A percentile compares a stretch with the other conserved stretches of the same genome.
Conservation (phyloP, 2,113 vertebrate genomes). For the Eulemur rufifrons region DNA sequence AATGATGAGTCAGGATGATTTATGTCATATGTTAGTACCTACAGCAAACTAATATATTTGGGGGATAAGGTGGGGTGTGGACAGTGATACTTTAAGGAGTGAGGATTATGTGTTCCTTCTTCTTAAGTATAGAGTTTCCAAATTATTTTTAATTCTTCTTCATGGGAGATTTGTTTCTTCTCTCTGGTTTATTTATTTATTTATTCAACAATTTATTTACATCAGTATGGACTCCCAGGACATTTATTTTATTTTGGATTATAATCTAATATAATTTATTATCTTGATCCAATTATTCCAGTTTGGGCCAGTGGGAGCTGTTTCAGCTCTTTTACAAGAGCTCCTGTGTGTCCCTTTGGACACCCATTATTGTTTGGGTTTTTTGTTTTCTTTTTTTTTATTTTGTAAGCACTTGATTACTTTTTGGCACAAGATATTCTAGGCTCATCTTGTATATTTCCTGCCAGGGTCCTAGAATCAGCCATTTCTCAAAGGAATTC, state of each 20-base stretch:
- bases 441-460: neutral
- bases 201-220: neutral
- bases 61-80: neutral
- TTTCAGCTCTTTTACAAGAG: neutral
- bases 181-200: neutral
- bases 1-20: neutral
- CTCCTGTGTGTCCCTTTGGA: neutral
- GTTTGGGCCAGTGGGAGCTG: neutral
- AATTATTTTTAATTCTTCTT: neutral
- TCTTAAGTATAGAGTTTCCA: neutral
- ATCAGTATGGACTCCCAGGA: neutral
- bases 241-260: neutral
- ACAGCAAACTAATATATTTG: neutral
- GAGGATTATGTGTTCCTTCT: neutral
- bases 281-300: neutral
- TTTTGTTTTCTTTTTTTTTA: neutral
- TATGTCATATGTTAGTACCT: neutral
- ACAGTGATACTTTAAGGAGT: neutral
- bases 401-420: neutral
- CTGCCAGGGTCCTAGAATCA: neutral
- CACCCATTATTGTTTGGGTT: neutral
- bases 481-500: neutral
- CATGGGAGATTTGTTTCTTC: neutral
- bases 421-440: neutral
- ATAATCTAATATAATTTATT: neutral